Base-by-base conservation (phyloP, 2,113 vertebrate species). In the Diphyllodes magnificus region DNA sequence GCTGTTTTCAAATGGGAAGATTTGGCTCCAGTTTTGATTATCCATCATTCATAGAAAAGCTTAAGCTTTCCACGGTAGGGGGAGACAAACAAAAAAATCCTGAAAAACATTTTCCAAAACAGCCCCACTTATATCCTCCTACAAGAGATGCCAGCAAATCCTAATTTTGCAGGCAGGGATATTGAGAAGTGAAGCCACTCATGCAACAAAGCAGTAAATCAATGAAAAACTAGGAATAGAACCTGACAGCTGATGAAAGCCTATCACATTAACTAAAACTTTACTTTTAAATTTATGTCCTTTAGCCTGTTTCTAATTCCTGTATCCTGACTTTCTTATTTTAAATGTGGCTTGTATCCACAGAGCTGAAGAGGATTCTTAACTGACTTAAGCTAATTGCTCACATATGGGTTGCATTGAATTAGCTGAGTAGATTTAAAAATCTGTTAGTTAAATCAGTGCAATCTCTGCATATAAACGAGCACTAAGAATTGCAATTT, bases 331-430 rank as follows among this genome's bases (percentile, higher is more conserved):
- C 17, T 88, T 65, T 77, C 66, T 44, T 80, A 54, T 88, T 95
- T 94, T 82, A 94, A 90, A 86, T n/a, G 22, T 90, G 47, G 54
- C 60, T 90, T 92, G 22, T 51, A 96, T 59, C 51, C 85, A 83
- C 8, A 71, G 59, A 95, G 65, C 53, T 91, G 92, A 69, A 88
- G 66, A 95, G 59, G 81, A 80, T 90, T 91, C 60, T 93, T 94
- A 91, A 95, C 75, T 88, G 90, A 91, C 84, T 97, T 88, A 66
- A 91, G 78, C 24, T 95, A 96, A 95, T 95, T 95, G 90, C 88
- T 88, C 85, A 90, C 94, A 96, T 95, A 94, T 88, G 92, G 92
- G 51, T 86, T 93, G 90, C 90, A 95, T 39, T 0, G 3, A 95
- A 93, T 95, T 93, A 95, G 78, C 82, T 49, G 76, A 90, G 87